Conservation (phyloP, 2,888 invertebrate species). For the Trilocha varians region DNA sequence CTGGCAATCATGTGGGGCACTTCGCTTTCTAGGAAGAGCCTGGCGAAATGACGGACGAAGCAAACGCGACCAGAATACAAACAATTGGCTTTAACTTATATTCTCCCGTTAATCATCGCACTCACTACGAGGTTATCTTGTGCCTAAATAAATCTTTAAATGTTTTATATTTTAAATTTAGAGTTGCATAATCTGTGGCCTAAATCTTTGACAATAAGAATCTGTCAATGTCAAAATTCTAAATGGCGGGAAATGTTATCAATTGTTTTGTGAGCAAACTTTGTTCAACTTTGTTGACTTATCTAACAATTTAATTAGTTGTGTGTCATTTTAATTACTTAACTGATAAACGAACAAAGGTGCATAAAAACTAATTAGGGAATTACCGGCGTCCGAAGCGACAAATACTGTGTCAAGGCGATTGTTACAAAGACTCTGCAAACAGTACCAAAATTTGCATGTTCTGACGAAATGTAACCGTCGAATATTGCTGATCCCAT, state of each 20-base stretch:
- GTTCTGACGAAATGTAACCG: not conserved
- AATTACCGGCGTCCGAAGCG: not conserved
- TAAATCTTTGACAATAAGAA: too few species aligned
- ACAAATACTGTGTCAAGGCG: not conserved
- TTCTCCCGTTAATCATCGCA: constrained; percentile 36
- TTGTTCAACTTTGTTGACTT: too few species aligned
- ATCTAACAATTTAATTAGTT: too few species aligned
- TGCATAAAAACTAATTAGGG: not conserved
- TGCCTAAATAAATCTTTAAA: too few species aligned
- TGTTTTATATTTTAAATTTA: too few species aligned
- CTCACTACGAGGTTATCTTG: not conserved
- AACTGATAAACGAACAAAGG: not conserved
- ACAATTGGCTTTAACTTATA: constrained; percentile 29
- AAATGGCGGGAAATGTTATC: too few species aligned
- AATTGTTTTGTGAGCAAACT: too few species aligned
- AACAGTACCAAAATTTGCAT: not conserved
- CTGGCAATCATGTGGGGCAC: constrained; percentile 46
- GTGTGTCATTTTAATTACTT: too few species aligned
- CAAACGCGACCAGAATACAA: constrained; percentile 43
- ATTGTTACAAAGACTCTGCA: not conserved
- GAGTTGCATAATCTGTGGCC: too few species aligned
- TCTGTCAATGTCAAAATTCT: too few species aligned
- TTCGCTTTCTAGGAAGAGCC: constrained; percentile 61
- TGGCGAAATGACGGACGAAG: constrained; percentile 46
- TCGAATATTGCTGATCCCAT: not conserved